These are phyloP conservation scores for Diplosoma virens DNA, from an alignment of 23 tunicate genomes.

Conservation along the genomic window DNA sequence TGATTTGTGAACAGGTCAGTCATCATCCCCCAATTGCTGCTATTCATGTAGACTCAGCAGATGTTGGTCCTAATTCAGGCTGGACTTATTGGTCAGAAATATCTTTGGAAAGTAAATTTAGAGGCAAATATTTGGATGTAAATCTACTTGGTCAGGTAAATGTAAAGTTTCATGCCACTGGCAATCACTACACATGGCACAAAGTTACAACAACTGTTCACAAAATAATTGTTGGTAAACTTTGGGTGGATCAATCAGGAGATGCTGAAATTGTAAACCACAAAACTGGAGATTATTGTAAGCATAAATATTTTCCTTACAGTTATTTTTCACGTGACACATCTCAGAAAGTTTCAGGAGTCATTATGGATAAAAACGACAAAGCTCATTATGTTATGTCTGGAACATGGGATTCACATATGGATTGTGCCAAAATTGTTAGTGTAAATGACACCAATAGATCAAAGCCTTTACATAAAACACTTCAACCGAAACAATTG, in stretches of 20 bases:
- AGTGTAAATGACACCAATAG: constrained; percentile 58
- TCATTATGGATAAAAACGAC: constrained; percentile 65
- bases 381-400: constrained; percentile 59
- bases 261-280: constrained; percentile 85
- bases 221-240: constrained; percentile 95
- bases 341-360: constrained; percentile 84
- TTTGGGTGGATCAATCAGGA: constrained; percentile 99
- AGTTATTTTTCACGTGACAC: constrained; percentile 93
- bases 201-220: constrained; percentile 89
- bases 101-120: constrained; percentile 72
- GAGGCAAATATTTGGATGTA: constrained; percentile 87
- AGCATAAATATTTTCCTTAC: constrained; percentile 86
- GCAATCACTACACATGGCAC: constrained; percentile 93
- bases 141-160: constrained; percentile 75
- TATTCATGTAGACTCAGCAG: constrained; percentile 60
- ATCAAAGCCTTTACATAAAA: constrained; percentile 52
- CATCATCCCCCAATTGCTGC: constrained; percentile 98
- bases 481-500: constrained; percentile 54
- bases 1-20: constrained; percentile 91
- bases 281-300: constrained; percentile 83
- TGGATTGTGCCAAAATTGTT: constrained; percentile 79
- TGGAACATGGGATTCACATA: constrained; percentile 92
- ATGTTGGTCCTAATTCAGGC: constrained; percentile 62
- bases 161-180: constrained; percentile 82
- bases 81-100: constrained; percentile 85